Base-by-base conservation (phyloP, 1,140 invertebrate genomes). In the Eulimnadia texana region DNA sequence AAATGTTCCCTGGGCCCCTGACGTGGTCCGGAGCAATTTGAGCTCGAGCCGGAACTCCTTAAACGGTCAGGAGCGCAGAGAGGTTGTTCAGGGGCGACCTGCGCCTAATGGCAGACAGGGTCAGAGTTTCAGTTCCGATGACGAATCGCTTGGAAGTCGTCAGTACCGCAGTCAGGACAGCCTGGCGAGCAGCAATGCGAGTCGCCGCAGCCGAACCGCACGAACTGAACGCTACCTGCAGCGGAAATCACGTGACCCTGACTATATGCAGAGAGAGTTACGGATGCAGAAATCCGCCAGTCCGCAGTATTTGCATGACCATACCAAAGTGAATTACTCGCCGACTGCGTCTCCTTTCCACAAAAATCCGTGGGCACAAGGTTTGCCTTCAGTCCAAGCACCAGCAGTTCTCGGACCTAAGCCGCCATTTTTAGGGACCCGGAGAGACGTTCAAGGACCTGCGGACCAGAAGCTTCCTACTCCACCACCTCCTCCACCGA, bases 151-250 rank as follows among this genome's bases (percentile, higher is more conserved):
- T 11, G 69, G 73, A 10, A 77, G 52, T 22, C 63, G 58, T 2
- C 33, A 51, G 0, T 74, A 64, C 79, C 69, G 83, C 84, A 59
- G 83, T 84, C 66, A 83, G 78, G 60, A 73, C 80, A 52, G 80
- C 78, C 67, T 74, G 74, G 33, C 20, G 25, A 49, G 75, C 72
- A 58, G 79, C 23, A 62, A 78, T 3, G 69, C 76, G 42, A 79
- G 70, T 61, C 72, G 76, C 6, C 6, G 33, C 6, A 42, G 33
- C 16, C 76, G 86, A 58, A 79, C 80, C 20, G 84, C 86, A 0
- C 76, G 86, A 65, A 88, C 85, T 53, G 86, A 89, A 70, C 76
- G 86, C 28, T 86, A 88, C 66, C 80, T 85, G 52, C 85, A 85
- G 68, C 74, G 86, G 29, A 72, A 86, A 54, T 85, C 83, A 2